Evolutionary conservation across 2,797 vertebrate species (phyloP), one percentile per base, ranked within the genome.

Genomic region (Pampus argenteus): DNA sequence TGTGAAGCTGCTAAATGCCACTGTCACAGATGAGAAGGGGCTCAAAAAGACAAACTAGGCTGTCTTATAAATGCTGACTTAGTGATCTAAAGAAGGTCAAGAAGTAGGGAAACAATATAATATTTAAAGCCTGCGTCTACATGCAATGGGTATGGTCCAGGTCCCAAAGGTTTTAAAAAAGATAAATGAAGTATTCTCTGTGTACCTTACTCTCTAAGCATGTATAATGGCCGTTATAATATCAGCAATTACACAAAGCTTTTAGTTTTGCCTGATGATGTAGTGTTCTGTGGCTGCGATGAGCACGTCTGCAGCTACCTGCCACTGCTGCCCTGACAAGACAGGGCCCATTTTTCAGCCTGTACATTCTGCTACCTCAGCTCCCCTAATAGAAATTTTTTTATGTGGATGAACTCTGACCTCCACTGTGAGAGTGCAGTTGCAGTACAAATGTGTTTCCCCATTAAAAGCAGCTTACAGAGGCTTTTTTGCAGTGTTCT

Each of bases 381-480:
- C 96, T 96, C 92, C 89, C 82, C 88, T 93, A 95, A 92, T 94
- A 95, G 88, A 91, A 82, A 87, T 80, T 91, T 80, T 91, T 91
- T 93, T 84, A 86, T 86, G 89, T 88, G 83, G 66, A 87, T 89
- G 86, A 95, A 91, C 92, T 86, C 25, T 92, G 95, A 96, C 95
- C 95, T 94, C 86, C 48, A 76, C 84, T 81, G 91, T 80, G 88
- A 94, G 86, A 90, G 79, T 90, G 62, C 73, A 78, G 88, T 81
- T 83, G 90, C 78, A 65, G 91, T 86, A 95, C 80, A 91, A 95
- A 96, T 91, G 89, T 66, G 64, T 87, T 94, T 92, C 88, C 86
- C 91, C 93, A 95, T 95, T 93, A 96, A 95, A 96, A 97, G 92
- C 61, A 93, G 95, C 95, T 96, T 96, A 96, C 93, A 79, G 82